These are phyloP conservation scores for Malurus leucopterus DNA, from an alignment of 2,797 vertebrate species.

Conservation along the genomic window DNA sequence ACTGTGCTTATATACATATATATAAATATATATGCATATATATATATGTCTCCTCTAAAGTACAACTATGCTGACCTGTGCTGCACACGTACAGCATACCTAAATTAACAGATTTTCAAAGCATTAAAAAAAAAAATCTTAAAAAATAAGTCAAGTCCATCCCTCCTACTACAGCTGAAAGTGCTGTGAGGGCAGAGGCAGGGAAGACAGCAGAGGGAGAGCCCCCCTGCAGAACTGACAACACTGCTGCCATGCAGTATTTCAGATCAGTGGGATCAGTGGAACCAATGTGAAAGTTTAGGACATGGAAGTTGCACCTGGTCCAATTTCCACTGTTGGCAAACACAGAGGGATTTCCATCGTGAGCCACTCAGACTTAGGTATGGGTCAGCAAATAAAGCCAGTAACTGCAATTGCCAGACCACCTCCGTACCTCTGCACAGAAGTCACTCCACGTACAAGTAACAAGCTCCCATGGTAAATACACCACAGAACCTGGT, in stretches of 20 bases:
- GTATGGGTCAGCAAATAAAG: slow-evolving; percentile 54
- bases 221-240: background rate
- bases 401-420: slow-evolving; percentile 36
- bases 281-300: background rate
- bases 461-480: slow-evolving; percentile 57
- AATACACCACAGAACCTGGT: slow-evolving; percentile 61
- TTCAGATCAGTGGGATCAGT: background rate
- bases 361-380: background rate
- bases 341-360: background rate
- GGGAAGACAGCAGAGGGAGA: background rate
- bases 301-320: background rate
- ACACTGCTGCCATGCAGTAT: background rate
- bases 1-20: background rate
- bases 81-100: background rate
- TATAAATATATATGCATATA: background rate
- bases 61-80: background rate
- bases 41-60: background rate
- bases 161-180: background rate
- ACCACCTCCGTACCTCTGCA: slow-evolving; percentile 50
- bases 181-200: background rate
- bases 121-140: background rate
- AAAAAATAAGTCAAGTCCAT: background rate
- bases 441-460: slow-evolving; percentile 44
- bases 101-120: background rate
- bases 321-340: background rate